Evolutionary conservation across 2,797 vertebrate species (phyloP).

Genomic region (Coregonus sp.): DNA sequence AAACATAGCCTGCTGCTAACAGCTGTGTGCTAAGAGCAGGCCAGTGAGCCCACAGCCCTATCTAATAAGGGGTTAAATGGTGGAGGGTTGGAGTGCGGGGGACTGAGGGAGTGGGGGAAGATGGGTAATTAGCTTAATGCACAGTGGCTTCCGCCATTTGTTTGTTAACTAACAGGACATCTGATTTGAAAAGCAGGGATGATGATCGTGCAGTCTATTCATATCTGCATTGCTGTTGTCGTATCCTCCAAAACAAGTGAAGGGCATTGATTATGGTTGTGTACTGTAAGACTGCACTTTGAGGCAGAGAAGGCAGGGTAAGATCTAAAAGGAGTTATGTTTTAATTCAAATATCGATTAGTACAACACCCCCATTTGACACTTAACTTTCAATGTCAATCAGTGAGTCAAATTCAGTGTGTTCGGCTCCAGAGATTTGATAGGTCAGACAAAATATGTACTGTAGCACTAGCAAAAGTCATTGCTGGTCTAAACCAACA

Average conservation of each 20-base stretch:
- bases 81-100: not conserved
- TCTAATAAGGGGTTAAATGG: conserved; percentile 37
- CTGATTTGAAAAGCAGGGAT: conserved; percentile 27
- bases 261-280: not conserved
- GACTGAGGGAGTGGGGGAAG: not conserved
- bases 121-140: conserved; percentile 38
- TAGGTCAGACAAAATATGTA: not conserved
- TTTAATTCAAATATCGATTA: conserved; percentile 1
- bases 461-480: not conserved
- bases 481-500: not conserved
- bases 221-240: not conserved
- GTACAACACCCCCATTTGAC: not conserved
- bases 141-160: conserved; percentile 11
- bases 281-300: not conserved
- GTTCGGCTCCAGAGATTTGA: not conserved
- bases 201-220: conserved; percentile 26
- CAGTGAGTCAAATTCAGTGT: not conserved
- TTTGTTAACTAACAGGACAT: conserved; percentile 30
- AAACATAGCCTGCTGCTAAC: not conserved
- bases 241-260: not conserved
- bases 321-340: not conserved
- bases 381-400: no score
- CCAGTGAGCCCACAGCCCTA: not conserved
- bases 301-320: not conserved
- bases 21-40: not conserved